A percentile compares a stretch with the other conserved stretches of the same genome.
These are phyloP conservation scores for Phrynocephalus versicolor DNA, from an alignment of 2,113 vertebrate species.

Conservation along the genomic window DNA sequence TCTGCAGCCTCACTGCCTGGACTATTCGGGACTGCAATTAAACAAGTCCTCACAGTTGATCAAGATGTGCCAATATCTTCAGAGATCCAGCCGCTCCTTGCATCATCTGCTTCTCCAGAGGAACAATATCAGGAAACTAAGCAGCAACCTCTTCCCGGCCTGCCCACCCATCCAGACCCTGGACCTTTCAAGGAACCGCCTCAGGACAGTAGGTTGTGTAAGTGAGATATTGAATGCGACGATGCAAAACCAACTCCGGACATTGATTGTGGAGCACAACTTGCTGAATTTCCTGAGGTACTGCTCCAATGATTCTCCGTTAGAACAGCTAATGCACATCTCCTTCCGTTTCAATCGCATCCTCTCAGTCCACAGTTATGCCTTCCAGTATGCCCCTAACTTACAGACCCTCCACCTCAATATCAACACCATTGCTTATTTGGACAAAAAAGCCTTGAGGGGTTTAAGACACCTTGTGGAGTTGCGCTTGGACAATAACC, in stretches of 20 bases:
- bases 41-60: not conserved
- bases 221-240: constrained; percentile 30
- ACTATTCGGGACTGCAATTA: constrained; percentile 74
- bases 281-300: constrained; percentile 37
- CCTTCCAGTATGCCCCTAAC: constrained; percentile 72
- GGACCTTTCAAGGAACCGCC: constrained; percentile 74
- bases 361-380: constrained; percentile 26
- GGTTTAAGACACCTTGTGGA: constrained; percentile 68
- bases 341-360: constrained; percentile 84
- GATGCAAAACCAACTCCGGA: not conserved
- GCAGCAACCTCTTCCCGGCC: fast-evolving
- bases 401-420: constrained; percentile 73
- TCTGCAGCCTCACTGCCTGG: constrained; percentile 59
- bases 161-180: constrained; percentile 69
- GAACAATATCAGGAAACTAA: constrained; percentile 45
- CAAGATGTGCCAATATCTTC: constrained; percentile 64
- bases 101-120: constrained; percentile 41
- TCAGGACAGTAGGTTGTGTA: constrained; percentile 40
- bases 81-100: constrained; percentile 13
- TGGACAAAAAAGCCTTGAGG: constrained; percentile 66
- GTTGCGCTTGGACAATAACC: constrained; percentile 85
- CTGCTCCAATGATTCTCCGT: not conserved
- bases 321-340: constrained; percentile 49
- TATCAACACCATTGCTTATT: constrained; percentile 79
- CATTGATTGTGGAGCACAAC: constrained; percentile 77